Evolutionary conservation across 2,113 vertebrate species (phyloP), one percentile per base, ranked within the genome.

Genomic region (Percina caprodes): DNA sequence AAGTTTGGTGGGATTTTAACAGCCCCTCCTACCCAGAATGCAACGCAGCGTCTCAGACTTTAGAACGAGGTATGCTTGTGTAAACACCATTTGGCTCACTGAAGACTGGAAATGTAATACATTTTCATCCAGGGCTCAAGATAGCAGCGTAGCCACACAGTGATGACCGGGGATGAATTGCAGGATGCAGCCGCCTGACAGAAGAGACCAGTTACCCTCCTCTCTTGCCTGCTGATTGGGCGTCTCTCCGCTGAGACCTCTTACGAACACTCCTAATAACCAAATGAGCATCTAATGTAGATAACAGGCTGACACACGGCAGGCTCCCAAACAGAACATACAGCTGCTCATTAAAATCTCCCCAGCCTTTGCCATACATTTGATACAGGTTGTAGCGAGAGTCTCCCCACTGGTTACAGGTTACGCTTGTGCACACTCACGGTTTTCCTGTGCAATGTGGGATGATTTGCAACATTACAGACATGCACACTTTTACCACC

Each of bases 81-180:
- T 96, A 97, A 97, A 96, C 96, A 97, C 93, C 89, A 77, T 94
- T 94, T 94, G 94, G 92, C 93, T 84, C 82, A 33, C 60, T 91
- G 86, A 93, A 86, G 93, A 86, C 88, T 94, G 86, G 88, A 92
- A 94, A 90, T 83, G 69, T 83, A 86, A 94, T 95, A 94, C 92
- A 94, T 95, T 96, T 95, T 95, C 92, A 95, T 96, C 93, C 95
- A 83, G 82, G 90, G 91, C 90, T 94, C 87, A 90, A 93, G 92
- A 94, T 92, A 86, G 93, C 93, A 91, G 86, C 90, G 80, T 66
- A 93, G 94, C 88, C 87, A 90, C 90, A 49, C 74, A 88, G 91
- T 90, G 92, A 90, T 89, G 93, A 93, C 84, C 86, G 91, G 92
- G 94, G 94, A 94, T 93, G 89, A 90, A 93, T 86, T 2, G 84